phyloP scores from a whole-genome alignment of 2,113 vertebrate species.

The Redunca redunca region DNA sequence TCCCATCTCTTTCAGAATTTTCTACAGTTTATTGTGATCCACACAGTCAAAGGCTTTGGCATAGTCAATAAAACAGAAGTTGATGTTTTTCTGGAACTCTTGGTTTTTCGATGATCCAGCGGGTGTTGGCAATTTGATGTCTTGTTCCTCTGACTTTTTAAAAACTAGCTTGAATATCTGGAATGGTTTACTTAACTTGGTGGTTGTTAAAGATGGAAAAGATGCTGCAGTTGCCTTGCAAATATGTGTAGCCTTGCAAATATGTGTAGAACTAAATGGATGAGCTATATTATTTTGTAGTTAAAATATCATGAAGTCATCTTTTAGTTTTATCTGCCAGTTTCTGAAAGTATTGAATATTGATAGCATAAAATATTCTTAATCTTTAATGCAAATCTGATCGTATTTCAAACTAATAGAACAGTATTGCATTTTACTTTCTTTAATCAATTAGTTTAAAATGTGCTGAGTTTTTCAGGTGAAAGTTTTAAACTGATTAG shows the following conservation, averaged over 20 bases:
- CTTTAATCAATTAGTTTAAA: background rate
- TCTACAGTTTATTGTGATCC: too few species aligned
- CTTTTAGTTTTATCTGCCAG: background rate
- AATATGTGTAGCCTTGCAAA: background rate
- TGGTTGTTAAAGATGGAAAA: background rate
- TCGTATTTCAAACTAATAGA: background rate
- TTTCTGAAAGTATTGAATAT: background rate
- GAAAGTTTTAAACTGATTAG: background rate
- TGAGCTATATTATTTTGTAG: background rate
- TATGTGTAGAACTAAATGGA: background rate
- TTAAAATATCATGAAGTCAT: background rate
- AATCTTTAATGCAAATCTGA: background rate
- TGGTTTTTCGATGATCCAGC: too few species aligned
- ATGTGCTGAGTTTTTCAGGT: background rate
- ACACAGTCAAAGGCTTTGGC: too few species aligned
- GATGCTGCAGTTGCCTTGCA: background rate
- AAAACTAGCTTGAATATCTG: too few species aligned
- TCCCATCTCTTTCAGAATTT: too few species aligned
- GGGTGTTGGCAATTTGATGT: too few species aligned
- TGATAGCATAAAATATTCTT: background rate
- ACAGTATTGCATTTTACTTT: background rate
- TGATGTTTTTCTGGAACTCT: too few species aligned
- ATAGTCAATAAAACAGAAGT: too few species aligned
- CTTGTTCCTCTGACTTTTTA: too few species aligned
- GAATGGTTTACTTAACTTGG: background rate